These are phyloP conservation scores for Cirrhinus mrigala DNA, from an alignment of 2,797 vertebrate species.

Conservation along the genomic window DNA sequence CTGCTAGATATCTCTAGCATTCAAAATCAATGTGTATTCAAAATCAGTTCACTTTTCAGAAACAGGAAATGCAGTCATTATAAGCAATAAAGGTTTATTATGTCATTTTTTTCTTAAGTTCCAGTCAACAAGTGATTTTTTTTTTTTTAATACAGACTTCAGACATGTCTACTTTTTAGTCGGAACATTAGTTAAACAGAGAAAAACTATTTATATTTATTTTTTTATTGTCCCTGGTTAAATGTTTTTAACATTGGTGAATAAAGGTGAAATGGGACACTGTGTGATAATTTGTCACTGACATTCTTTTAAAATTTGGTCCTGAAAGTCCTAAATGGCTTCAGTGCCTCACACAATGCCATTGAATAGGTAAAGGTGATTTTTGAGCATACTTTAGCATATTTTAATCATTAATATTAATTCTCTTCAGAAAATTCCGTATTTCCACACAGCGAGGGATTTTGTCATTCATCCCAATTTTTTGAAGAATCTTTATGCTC, in stretches of 20 bases:
- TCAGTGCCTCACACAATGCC: not conserved
- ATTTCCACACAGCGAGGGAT: not conserved
- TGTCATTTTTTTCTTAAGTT: no score
- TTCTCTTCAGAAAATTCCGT: not conserved
- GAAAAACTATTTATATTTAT: not conserved
- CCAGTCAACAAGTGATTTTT: no score
- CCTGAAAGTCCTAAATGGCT: no score
- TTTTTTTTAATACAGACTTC: not conserved
- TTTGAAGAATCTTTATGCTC: slow-evolving; percentile 11
- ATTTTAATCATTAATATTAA: not conserved
- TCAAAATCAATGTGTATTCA: not conserved
- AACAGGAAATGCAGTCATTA: no score
- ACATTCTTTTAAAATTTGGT: not conserved
- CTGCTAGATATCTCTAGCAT: no score
- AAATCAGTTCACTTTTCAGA: not conserved
- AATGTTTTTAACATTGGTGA: no score
- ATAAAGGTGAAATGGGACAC: no score
- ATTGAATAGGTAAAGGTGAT: not conserved
- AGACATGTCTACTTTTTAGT: not conserved
- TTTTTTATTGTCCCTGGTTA: no score
- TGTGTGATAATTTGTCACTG: not conserved
- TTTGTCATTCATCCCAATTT: not conserved
- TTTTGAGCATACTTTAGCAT: not conserved
- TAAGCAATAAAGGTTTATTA: no score
- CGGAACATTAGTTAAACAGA: not conserved